Percentiles rank a stretch among this genome's conserved stretches.
These are phyloP conservation scores for Dendrolimus pini DNA, from an alignment of 2,888 invertebrate genomes.

Conservation along the genomic window DNA sequence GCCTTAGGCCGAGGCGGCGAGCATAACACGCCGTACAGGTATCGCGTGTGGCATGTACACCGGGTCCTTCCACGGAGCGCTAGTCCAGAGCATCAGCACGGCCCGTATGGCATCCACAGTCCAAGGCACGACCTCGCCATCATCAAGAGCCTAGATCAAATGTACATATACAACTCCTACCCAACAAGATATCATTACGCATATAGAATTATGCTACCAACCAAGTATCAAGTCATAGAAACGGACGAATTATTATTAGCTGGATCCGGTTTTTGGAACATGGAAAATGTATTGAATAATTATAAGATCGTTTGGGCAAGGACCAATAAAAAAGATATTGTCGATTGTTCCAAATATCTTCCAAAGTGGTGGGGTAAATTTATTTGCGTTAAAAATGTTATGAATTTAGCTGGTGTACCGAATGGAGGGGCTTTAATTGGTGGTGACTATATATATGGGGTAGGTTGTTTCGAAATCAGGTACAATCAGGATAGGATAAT, in stretches of 20 bases:
- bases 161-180: constrained; percentile 21
- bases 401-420: constrained; percentile 26
- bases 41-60: constrained; percentile 35
- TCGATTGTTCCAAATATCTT: constrained; percentile 37
- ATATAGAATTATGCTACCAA: constrained; percentile 11
- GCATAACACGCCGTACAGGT: constrained; percentile 33
- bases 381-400: constrained; percentile 34
- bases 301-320: constrained; percentile 30
- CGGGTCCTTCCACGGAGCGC: constrained; percentile 33
- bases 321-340: constrained; percentile 5
- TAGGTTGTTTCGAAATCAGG: constrained; percentile 49
- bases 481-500: constrained; percentile 42
- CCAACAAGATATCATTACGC: constrained; percentile 23
- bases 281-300: constrained; percentile 36
- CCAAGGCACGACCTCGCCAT: constrained; percentile 40
- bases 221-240: constrained; percentile 2
- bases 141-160: constrained; percentile 31
- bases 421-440: constrained; percentile 35
- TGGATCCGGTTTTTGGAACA: constrained; percentile 36
- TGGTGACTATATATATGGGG: constrained; percentile 15
- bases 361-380: constrained; percentile 56
- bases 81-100: constrained; percentile 49
- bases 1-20: constrained; percentile 29
- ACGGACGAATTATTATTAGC: constrained; percentile 15
- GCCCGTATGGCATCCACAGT: constrained; percentile 32